phyloP scores from a whole-genome alignment of 2,113 vertebrate genomes.

The Syngnathus scovelli region DNA sequence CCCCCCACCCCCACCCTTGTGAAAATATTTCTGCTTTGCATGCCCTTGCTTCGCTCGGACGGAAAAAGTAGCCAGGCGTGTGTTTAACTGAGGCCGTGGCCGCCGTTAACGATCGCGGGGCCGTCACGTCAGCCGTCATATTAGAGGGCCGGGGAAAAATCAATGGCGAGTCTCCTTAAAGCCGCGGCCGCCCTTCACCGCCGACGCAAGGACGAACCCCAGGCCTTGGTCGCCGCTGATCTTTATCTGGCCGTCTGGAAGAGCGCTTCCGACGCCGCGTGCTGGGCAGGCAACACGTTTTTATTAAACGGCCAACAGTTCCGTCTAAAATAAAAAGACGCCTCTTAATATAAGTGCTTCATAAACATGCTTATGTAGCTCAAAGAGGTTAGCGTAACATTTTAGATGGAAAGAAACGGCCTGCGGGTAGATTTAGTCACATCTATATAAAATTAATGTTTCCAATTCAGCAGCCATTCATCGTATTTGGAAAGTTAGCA shows the following conservation, averaged over 20 bases:
- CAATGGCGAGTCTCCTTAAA: constrained; percentile 46
- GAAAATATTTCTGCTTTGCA: constrained; percentile 3
- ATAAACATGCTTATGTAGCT: neutral
- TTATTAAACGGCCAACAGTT: neutral
- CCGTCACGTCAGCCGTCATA: constrained; percentile 32
- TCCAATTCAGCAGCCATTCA: neutral
- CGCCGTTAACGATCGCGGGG: constrained; percentile 29
- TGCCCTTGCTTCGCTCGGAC: neutral
- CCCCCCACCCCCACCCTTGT: neutral
- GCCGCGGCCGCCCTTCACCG: constrained; percentile 52
- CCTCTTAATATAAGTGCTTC: neutral
- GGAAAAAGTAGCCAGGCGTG: neutral
- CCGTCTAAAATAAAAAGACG: neutral
- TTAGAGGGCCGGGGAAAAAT: constrained; percentile 41
- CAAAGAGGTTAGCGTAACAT: neutral
- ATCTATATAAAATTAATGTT: neutral
- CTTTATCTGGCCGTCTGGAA: constrained; percentile 40
- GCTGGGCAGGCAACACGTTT: constrained; percentile 5
- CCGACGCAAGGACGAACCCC: constrained; percentile 55
- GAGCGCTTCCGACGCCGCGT: constrained; percentile 19
- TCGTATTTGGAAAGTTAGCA: neutral
- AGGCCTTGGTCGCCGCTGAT: constrained; percentile 42
- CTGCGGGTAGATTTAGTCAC: neutral
- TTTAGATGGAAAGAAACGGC: neutral
- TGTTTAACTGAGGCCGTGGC: constrained; percentile 7